phyloP scores from a whole-genome alignment of 2,113 vertebrate species.

The Albula goreensis region DNA sequence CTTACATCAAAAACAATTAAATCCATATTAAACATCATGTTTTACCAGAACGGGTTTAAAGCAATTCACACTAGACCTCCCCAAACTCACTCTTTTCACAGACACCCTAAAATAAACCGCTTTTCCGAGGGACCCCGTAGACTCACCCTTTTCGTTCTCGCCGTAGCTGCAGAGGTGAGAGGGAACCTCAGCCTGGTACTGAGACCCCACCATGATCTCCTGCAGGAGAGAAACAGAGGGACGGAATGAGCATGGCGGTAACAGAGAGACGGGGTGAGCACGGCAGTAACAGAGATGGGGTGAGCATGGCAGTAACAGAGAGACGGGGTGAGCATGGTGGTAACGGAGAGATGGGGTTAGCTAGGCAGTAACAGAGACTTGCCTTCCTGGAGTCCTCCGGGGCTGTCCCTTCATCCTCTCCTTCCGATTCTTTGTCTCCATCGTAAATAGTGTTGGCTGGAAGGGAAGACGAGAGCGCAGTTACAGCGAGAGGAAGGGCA shows the following conservation, averaged over 20 bases:
- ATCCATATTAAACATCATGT: background rate
- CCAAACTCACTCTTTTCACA: no score
- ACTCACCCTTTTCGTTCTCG: slow-evolving; percentile 76
- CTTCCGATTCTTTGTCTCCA: slow-evolving; percentile 94
- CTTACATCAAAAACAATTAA: background rate
- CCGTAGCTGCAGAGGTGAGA: slow-evolving; percentile 77
- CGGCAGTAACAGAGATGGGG: background rate
- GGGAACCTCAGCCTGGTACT: slow-evolving; percentile 97
- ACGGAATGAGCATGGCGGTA: background rate
- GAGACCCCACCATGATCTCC: slow-evolving; percentile 97
- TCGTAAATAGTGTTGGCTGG: slow-evolving; percentile 89
- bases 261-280: background rate
- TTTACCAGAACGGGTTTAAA: no score
- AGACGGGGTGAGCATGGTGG: background rate
- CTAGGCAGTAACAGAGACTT: slow-evolving; percentile 19
- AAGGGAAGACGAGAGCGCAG: background rate
- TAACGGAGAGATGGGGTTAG: background rate
- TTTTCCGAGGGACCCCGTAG: background rate
- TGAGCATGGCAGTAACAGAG: background rate
- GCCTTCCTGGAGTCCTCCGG: slow-evolving; percentile 95
- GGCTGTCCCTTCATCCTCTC: slow-evolving; percentile 84
- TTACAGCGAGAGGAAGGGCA: no score
- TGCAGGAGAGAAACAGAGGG: slow-evolving; percentile 46
- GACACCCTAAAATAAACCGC: no score
- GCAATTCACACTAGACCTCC: no score